These are phyloP conservation scores for Pseudopodoces humilis DNA, from an alignment of 2,113 vertebrate genomes.

Conservation along the genomic window DNA sequence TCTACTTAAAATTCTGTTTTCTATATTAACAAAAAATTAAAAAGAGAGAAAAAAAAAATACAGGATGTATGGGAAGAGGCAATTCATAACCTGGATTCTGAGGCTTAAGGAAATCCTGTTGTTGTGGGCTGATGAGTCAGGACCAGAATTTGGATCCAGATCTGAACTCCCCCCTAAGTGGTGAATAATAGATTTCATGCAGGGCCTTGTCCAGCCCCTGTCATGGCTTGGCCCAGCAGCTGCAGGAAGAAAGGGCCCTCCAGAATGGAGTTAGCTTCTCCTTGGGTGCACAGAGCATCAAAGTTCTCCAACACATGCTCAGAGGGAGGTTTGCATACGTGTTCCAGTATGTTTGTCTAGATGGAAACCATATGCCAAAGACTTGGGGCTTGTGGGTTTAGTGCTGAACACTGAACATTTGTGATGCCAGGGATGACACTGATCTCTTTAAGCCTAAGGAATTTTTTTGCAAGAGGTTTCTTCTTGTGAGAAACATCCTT, in stretches of 20 bases:
- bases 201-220: neutral
- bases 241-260: neutral
- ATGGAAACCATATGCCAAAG: neutral
- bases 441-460: neutral
- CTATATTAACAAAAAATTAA: neutral
- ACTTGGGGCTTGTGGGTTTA: neutral
- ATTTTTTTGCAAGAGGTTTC: neutral
- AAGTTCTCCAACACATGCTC: neutral
- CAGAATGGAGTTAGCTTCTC: neutral
- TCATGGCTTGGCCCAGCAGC: neutral
- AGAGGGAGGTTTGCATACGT: neutral
- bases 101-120: neutral
- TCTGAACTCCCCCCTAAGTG: neutral
- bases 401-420: neutral
- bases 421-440: neutral
- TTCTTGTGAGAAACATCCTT: neutral
- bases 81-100: neutral
- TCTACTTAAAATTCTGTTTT: slow-evolving; percentile 6
- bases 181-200: neutral
- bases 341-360: neutral
- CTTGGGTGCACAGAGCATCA: neutral
- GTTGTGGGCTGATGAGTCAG: neutral
- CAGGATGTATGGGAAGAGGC: neutral
- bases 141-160: neutral
- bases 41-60: neutral